Percentiles rank a stretch among this genome's conserved stretches.
Conservation (phyloP, 2,113 vertebrate species). For the Halcyon senegalensis region DNA sequence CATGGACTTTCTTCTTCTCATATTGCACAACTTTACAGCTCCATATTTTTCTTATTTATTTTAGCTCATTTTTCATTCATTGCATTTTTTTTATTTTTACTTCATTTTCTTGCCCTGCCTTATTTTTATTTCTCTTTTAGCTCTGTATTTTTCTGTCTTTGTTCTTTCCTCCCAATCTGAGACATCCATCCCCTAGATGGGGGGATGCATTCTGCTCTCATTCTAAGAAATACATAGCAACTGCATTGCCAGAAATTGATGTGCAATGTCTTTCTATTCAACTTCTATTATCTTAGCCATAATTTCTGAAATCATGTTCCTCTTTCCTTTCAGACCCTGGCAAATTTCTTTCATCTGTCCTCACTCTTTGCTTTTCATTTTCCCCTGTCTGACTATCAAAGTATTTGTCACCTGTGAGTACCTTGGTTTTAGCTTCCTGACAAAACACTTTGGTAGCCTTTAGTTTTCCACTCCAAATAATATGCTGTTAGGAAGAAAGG, state of each 20-base stretch:
- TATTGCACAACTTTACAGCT: background rate
- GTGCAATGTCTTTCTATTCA: background rate
- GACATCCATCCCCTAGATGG: background rate
- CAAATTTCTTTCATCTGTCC: background rate
- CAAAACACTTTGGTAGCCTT: background rate
- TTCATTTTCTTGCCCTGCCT: background rate
- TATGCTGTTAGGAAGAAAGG: background rate
- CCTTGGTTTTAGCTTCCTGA: background rate
- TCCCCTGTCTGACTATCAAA: background rate
- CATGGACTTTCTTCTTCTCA: background rate
- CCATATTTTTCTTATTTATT: background rate
- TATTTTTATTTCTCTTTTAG: background rate
- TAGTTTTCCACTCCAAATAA: background rate
- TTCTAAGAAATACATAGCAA: background rate
- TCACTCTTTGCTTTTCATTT: background rate
- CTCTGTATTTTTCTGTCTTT: background rate
- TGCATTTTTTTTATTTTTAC: background rate
- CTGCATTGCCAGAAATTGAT: background rate
- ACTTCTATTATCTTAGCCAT: background rate
- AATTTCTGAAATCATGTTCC: background rate
- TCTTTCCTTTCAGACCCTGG: background rate
- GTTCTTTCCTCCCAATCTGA: background rate
- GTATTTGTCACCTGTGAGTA: background rate
- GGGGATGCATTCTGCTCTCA: background rate
- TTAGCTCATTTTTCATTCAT: background rate